Evolutionary conservation across 2,797 vertebrate genomes (phyloP).

Genomic region (Siniperca obscura): DNA sequence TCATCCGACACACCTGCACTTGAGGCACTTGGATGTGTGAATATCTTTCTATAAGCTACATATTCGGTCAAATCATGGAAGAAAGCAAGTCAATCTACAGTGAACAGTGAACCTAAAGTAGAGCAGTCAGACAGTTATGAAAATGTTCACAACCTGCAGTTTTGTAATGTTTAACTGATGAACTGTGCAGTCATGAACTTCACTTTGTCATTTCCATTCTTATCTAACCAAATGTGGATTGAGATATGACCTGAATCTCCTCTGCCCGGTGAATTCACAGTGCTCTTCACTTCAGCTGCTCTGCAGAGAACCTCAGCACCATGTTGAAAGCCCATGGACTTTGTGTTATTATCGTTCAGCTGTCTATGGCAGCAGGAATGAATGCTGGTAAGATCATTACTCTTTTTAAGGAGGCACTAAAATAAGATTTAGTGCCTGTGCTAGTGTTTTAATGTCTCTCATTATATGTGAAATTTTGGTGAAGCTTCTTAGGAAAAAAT

Average conservation of each 20-base stretch:
- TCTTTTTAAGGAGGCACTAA: not conserved
- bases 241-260: constrained; percentile 30
- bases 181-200: not conserved
- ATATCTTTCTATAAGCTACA: not conserved
- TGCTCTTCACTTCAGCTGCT: not conserved
- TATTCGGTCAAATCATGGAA: not conserved
- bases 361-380: constrained; percentile 41
- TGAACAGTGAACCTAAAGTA: not conserved
- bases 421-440: not conserved
- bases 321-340: constrained; percentile 40
- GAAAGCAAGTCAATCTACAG: not conserved
- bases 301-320: constrained; percentile 9
- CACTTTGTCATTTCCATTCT: constrained; percentile 41
- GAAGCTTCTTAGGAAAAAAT: not conserved
- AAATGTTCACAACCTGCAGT: not conserved
- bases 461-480: not conserved
- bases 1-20: not conserved
- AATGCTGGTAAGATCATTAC: constrained; percentile 56
- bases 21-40: not conserved
- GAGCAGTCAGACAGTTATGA: not conserved
- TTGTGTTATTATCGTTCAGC: constrained; percentile 27
- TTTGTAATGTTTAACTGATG: constrained; percentile 23
- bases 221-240: constrained; percentile 70
- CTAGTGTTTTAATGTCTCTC: not conserved
- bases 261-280: constrained; percentile 15